Evolutionary conservation across 2,888 invertebrate species (phyloP), one percentile per base, ranked within the genome.

Genomic region (Peribatodes rhomboidaria): DNA sequence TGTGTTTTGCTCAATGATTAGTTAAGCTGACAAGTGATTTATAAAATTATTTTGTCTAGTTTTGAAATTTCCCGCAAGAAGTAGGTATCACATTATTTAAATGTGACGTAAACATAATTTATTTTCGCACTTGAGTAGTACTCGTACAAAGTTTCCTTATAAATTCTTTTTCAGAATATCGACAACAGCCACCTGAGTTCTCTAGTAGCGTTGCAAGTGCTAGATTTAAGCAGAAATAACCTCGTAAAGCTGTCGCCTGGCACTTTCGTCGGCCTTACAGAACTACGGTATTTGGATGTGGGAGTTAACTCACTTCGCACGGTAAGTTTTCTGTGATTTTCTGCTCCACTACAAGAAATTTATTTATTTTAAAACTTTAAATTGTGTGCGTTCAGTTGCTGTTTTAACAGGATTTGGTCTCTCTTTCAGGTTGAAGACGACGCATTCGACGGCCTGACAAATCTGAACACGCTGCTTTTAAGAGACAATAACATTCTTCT

Each of bases 401-500:
- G 1, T 3, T 22, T 37, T 18, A 52, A 20, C 7, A 1, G 2
- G 10, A 9, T 62, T 33, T 50, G 14, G 47, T 44, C 11, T 56
- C 65, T 63, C 52, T 82, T 83, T 20, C 88, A 97, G 97, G 96
- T 98, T 66, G 98, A 98, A 89, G 97, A 97, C 76, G 97, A 97
- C 70, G 97, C 97, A 0, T 96, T 98, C 77, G 97, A 97, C 80
- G 98, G 98, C 0, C 87, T 98, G 68, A 94, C 95, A 35, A 96
- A 94, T 73, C 89, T 98, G 14, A 95, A 97, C 84, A 96, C 96
- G 39, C 90, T 98, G 0, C 95, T 97, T 31, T 92, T 98, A 10
- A 95, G 96, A 75, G 98, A 98, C 84, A 98, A 98, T 88, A 98
- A 98, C 71, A 97, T 98, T 59, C 94, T 98, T 0, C 90, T 97